phyloP scores from a whole-genome alignment of 2,797 vertebrate species.

The Hephaestus fuliginosus region DNA sequence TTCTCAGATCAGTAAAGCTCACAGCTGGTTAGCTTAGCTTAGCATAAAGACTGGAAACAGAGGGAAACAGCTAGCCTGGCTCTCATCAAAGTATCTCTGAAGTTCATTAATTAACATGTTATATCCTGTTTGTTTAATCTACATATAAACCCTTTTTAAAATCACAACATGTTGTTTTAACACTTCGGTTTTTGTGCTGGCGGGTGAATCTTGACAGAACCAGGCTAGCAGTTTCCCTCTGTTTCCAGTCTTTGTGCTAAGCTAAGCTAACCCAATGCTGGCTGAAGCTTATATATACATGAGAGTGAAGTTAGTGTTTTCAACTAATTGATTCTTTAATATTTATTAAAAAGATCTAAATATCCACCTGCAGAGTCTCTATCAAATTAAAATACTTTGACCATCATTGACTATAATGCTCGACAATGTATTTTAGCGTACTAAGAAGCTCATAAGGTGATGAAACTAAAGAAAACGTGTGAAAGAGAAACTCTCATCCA shows the following conservation, averaged over 20 bases:
- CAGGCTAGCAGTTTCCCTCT: background rate
- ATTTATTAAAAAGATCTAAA: too few species aligned
- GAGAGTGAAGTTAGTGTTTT: too few species aligned
- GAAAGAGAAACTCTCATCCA: too few species aligned
- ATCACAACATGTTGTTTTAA: too few species aligned
- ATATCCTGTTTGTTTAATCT: background rate
- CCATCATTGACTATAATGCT: background rate
- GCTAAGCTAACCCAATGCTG: background rate
- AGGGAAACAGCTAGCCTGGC: too few species aligned
- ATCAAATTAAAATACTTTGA: background rate
- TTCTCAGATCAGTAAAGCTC: background rate
- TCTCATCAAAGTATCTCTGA: too few species aligned
- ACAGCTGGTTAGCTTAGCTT: background rate
- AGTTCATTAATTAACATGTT: too few species aligned
- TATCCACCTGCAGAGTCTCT: too few species aligned
- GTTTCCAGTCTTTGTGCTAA: conserved; percentile 3
- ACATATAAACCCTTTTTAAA: background rate
- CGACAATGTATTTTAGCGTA: background rate
- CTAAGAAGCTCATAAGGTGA: too few species aligned
- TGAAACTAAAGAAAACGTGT: too few species aligned
- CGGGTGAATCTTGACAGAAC: background rate
- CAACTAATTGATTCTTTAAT: too few species aligned
- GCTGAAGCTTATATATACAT: background rate
- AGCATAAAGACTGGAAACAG: too few species aligned
- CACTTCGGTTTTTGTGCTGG: background rate